A percentile compares a stretch with the other conserved stretches of the same genome.
Evolutionary conservation across 2,888 invertebrate genomes (phyloP).

Genomic region (Physocephala rufipes): DNA sequence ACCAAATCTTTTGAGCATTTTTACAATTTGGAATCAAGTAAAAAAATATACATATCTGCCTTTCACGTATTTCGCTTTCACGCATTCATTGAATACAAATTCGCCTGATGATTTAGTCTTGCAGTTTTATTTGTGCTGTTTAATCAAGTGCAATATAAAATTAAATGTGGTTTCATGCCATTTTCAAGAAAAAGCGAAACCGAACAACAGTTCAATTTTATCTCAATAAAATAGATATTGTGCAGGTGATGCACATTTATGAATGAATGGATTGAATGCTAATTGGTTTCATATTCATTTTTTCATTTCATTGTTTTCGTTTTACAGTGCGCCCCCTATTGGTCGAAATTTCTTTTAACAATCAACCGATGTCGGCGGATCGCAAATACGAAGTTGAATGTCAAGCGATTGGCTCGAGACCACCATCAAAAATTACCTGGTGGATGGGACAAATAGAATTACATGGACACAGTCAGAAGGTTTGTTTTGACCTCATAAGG

Average conservation of each 20-base stretch:
- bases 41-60: not conserved
- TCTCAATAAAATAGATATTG: not conserved
- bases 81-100: too few species aligned
- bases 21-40: too few species aligned
- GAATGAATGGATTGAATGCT: not conserved
- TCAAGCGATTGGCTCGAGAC: constrained; percentile 83
- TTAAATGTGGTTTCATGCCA: not conserved
- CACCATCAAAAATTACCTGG: constrained; percentile 87
- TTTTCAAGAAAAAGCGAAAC: not conserved
- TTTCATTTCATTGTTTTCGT: not conserved
- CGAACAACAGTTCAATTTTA: constrained; percentile 12
- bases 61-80: not conserved
- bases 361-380: constrained; percentile 85
- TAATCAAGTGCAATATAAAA: not conserved
- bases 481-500: constrained; percentile 39
- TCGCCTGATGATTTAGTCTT: too few species aligned
- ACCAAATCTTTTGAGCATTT: too few species aligned
- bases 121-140: too few species aligned
- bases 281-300: not conserved
- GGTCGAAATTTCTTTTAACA: constrained; percentile 81
- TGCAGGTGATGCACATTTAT: not conserved
- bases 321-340: constrained; percentile 81
- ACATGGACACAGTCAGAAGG: constrained; percentile 66
- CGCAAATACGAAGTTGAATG: constrained; percentile 84
- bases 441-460: constrained; percentile 80